Base-by-base conservation (phyloP, 2,888 invertebrate species). In the Nipponacmea schrenckii region DNA sequence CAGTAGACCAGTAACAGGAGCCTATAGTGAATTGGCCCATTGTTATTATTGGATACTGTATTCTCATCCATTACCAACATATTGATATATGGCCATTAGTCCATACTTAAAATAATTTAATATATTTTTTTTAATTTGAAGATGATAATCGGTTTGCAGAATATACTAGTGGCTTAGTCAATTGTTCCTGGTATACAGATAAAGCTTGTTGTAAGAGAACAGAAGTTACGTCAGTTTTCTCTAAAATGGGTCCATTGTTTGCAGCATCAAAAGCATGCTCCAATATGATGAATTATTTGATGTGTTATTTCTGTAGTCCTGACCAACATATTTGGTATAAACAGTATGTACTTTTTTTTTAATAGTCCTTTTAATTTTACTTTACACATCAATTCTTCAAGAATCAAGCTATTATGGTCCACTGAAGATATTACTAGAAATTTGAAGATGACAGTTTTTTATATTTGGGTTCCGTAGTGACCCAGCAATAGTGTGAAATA, bases 261-360 rank as follows among this genome's bases (percentile, higher is more conserved):
- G 80, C 78, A 17, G 87, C 88, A n/a, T 76, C 82, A 15, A 76
- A 77, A 63, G 79, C 82, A 26, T 89, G 89, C 79, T 76, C 78
- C 39, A 86, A 89, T 74, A 81, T 80, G 70, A 80, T 89, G 74
- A 89, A 89, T 78, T 89, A 89, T 74, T 79, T 89, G 74, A 89
- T 89, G 89, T 89, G 89, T 73, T 89, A 83, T 76, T 89, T 89
- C 78, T 89, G 89, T 75, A 87, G 87, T 71, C 89, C 89, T 2
- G 82, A 87, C 44, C 89, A 89, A 76, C 78, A 84, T 63, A 74
- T 78, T 39, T 89, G 89, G 87, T 88, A 86, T 72, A 80, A 82
- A 69, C 81, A 77, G 26, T 50, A 27, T 20, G 39, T 39, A 15
- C 56, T 7, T 8, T 14, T 14, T 31, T 24, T 69, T 20, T 63